These are phyloP conservation scores for Anguilla obscura DNA, from an alignment of 2,797 vertebrate species.

Conservation along the genomic window DNA sequence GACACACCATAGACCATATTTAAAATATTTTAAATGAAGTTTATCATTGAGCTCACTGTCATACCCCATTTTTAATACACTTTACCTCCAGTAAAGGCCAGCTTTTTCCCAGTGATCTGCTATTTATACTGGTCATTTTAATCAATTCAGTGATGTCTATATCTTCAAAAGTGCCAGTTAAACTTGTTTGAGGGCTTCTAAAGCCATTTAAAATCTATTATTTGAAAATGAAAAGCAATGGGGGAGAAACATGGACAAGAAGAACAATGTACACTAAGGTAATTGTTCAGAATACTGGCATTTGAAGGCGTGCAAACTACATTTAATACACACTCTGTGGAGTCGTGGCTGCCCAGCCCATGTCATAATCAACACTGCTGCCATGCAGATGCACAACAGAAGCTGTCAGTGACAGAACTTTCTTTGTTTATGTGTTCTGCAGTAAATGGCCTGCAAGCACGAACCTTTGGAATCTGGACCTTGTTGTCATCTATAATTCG, in stretches of 20 bases:
- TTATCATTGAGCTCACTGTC: neutral
- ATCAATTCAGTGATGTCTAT: neutral
- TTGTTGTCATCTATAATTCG: constrained; percentile 90
- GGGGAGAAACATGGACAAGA: too few species aligned
- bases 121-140: neutral
- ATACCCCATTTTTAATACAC: neutral
- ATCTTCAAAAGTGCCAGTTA: neutral
- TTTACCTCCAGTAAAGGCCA: neutral
- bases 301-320: neutral
- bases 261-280: neutral
- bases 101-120: neutral
- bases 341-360: neutral
- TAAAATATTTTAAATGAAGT: neutral
- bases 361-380: neutral
- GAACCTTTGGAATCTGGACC: constrained; percentile 95
- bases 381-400: neutral
- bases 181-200: neutral
- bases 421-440: constrained; percentile 31
- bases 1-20: neutral
- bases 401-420: neutral
- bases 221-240: constrained; percentile 8
- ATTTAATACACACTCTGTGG: neutral
- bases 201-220: neutral
- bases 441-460: constrained; percentile 97
- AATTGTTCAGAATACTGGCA: neutral